These are phyloP conservation scores for Kryphioiulus occultus DNA, from an alignment of 2,888 invertebrate genomes.

Conservation along the genomic window DNA sequence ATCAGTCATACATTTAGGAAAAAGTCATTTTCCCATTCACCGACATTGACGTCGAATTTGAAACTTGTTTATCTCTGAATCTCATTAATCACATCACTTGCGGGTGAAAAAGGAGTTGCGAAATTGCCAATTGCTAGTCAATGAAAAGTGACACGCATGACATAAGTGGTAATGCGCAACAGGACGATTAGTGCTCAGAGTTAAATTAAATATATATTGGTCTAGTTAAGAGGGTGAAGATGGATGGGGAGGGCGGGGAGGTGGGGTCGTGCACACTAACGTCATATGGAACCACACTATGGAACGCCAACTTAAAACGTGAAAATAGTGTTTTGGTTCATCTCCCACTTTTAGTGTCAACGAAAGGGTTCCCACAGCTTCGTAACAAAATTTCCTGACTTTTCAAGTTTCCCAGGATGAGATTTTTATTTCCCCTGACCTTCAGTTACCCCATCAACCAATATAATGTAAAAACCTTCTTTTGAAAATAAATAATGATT, in stretches of 20 bases:
- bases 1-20: not conserved
- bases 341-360: too few species aligned
- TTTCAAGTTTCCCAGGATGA: too few species aligned
- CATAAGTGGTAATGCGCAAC: not conserved
- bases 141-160: not conserved
- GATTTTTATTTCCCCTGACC: too few species aligned
- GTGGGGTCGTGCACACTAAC: not conserved
- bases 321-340: too few species aligned
- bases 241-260: not conserved
- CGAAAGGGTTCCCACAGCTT: too few species aligned
- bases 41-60: not conserved
- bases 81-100: not conserved
- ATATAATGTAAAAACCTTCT: too few species aligned
- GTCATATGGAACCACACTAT: not conserved
- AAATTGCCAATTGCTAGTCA: slow-evolving; percentile 1
- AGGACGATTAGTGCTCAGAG: not conserved
- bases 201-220: not conserved
- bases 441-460: too few species aligned
- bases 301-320: too few species aligned
- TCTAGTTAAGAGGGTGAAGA: not conserved
- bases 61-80: not conserved
- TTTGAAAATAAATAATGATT: too few species aligned
- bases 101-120: not conserved
- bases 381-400: too few species aligned
- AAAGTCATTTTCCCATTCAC: not conserved